phyloP scores from a whole-genome alignment of 1,140 invertebrate genomes.

The Aphidius ervi region DNA sequence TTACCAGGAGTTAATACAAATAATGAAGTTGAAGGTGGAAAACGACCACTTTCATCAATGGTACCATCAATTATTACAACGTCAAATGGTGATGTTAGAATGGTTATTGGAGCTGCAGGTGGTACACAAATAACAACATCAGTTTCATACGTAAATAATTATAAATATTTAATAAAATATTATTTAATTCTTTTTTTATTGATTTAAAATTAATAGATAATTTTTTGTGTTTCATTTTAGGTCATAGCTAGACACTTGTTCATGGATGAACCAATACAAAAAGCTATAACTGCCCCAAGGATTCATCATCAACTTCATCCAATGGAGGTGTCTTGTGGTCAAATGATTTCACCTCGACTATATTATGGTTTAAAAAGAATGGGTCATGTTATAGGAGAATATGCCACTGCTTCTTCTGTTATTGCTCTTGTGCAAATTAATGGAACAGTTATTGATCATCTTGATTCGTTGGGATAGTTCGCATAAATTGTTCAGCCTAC shows the following conservation, averaged over 20 bases:
- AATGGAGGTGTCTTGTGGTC: constrained; percentile 48
- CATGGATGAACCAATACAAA: constrained; percentile 80
- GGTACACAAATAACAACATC: constrained; percentile 86
- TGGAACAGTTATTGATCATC: no score
- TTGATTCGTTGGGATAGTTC: no score
- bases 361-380: no score
- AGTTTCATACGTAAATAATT: constrained; percentile 66
- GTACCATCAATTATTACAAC: constrained; percentile 80
- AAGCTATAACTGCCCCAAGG: constrained; percentile 80
- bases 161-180: no score
- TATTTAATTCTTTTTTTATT: not conserved
- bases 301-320: constrained; percentile 93
- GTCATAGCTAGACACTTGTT: constrained; percentile 78
- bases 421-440: no score
- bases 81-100: constrained; percentile 63
- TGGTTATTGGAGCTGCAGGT: constrained; percentile 88
- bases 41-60: constrained; percentile 90
- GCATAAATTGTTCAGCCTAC: no score
- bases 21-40: constrained; percentile 78
- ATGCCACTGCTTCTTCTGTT: no score
- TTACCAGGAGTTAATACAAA: constrained; percentile 64
- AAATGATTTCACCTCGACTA: no score
- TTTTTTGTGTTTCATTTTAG: constrained; percentile 50
- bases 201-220: not conserved
- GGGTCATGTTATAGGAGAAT: no score